Evolutionary conservation across 1,140 invertebrate species (phyloP), one percentile per base, ranked within the genome.

Genomic region (Nylanderia fulva): DNA sequence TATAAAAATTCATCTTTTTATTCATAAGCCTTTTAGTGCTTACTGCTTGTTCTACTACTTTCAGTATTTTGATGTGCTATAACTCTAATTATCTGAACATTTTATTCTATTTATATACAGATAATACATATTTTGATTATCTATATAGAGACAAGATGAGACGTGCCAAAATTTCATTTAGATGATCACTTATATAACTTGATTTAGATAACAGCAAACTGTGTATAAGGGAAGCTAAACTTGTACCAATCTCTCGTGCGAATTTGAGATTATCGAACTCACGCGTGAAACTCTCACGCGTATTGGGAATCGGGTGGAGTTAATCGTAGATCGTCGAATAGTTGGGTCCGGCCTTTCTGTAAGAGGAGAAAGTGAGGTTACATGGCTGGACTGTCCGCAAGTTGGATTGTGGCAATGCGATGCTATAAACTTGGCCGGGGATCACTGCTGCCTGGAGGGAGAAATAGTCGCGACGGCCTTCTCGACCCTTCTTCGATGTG

Each of bases 291-390:
- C 33, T 48, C 42, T 45, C 42, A 45, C 5, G 15, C 13, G 18
- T n/a, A 29, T 8, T 21, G 27, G 11, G 13, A 18, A 39, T 72
- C 13, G 21, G 45, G 54, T 63, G 66, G 42, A 68, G 15, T 42
- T 33, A 21, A 63, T 27, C 60, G 0, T 39, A n/a, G 29, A 68
- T 76, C 48, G 48, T 87, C 54, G 48, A 85, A 85, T 54, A 58
- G 68, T 42, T 45, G 52, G 36, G 24, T 84, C 36, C 54, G 61
- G n/a, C 13, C n/a, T 87, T 71, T 86, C 54, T 82, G 33, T 60
- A 84, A 87, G 84, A 90, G 72, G 83, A 87, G 86, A 90, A 90
- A 90, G 86, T 74, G 48, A 74, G 66, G 68, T 89, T 87, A 79
- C 80, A 77, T 24, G 45, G 45, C 52, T 27, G 52, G 52, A 71